Conservation (phyloP, 2,113 vertebrate genomes). For the Notarius quadriscutis region DNA sequence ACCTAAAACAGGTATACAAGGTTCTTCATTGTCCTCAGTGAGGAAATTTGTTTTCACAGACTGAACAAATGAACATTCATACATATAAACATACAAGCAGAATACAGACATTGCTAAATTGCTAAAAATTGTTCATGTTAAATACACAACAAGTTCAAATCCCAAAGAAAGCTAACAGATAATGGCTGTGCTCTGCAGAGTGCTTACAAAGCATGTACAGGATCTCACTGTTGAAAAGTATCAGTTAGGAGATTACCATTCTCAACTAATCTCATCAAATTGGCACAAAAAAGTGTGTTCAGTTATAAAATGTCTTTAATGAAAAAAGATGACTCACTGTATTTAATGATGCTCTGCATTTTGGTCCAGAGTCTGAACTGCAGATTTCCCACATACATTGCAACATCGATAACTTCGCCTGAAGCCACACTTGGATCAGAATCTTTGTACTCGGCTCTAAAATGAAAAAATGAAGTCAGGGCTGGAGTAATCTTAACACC, state of each 20-base stretch:
- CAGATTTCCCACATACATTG: conserved; percentile 21
- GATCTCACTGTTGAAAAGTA: background rate
- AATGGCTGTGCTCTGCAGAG: too few species aligned
- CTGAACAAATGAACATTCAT: background rate
- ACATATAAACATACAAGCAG: background rate
- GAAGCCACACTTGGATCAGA: background rate
- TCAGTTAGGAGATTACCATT: too few species aligned
- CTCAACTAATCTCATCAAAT: background rate
- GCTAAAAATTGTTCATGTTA: too few species aligned
- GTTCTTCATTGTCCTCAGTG: background rate
- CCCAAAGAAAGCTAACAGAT: background rate
- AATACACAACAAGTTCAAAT: too few species aligned
- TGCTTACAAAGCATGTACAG: background rate
- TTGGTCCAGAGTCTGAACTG: conserved; percentile 23
- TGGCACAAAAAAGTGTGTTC: background rate
- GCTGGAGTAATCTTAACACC: background rate
- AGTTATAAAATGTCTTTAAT: background rate
- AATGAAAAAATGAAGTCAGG: background rate
- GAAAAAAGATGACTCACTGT: conserved; percentile 1
- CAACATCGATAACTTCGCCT: conserved; percentile 22
- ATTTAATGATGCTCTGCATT: conserved; percentile 26
- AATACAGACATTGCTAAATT: background rate
- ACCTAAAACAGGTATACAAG: background rate
- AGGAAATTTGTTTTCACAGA: background rate
- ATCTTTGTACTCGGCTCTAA: background rate